phyloP scores from a whole-genome alignment of 2,888 invertebrate genomes.

The Polydrusus cervinus region DNA sequence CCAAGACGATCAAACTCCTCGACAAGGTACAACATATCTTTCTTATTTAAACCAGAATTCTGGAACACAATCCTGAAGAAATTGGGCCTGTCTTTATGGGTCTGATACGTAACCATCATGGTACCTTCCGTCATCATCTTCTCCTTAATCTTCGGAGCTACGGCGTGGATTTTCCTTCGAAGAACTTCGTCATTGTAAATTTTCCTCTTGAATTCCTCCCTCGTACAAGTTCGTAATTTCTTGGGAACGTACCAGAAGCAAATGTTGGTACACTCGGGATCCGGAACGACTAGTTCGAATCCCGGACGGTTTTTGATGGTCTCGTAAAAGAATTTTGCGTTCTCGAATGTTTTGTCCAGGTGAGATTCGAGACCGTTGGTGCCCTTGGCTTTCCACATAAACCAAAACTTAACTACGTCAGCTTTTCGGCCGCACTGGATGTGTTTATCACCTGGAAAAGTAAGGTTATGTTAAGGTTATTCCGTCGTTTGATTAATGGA shows the following conservation, averaged over 20 bases:
- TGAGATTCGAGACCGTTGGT: constrained; percentile 84
- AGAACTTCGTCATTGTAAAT: constrained; percentile 69
- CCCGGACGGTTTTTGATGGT: constrained; percentile 80
- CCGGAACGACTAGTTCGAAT: constrained; percentile 81
- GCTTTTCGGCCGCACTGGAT: constrained; percentile 97
- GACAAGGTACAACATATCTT: constrained; percentile 91
- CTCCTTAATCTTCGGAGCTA: constrained; percentile 95
- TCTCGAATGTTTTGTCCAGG: constrained; percentile 85
- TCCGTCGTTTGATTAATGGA: background rate
- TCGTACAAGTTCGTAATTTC: constrained; percentile 63
- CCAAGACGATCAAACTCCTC: constrained; percentile 92
- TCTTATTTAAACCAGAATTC: constrained; percentile 87
- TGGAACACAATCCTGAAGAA: constrained; percentile 96
- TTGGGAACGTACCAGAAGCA: constrained; percentile 90
- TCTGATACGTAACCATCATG: constrained; percentile 98
- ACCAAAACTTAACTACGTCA: constrained; percentile 97
- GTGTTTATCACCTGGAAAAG: constrained; percentile 86
- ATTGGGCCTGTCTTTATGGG: constrained; percentile 88
- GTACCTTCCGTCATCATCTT: constrained; percentile 95
- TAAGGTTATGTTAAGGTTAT: background rate
- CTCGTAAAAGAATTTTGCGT: constrained; percentile 81
- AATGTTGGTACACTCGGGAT: constrained; percentile 95
- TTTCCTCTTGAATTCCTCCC: constrained; percentile 33
- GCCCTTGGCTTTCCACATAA: constrained; percentile 98
- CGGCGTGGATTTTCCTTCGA: constrained; percentile 80